Conservation (phyloP, 2,113 vertebrate species). For the Tretioscincus oriximinensis region DNA sequence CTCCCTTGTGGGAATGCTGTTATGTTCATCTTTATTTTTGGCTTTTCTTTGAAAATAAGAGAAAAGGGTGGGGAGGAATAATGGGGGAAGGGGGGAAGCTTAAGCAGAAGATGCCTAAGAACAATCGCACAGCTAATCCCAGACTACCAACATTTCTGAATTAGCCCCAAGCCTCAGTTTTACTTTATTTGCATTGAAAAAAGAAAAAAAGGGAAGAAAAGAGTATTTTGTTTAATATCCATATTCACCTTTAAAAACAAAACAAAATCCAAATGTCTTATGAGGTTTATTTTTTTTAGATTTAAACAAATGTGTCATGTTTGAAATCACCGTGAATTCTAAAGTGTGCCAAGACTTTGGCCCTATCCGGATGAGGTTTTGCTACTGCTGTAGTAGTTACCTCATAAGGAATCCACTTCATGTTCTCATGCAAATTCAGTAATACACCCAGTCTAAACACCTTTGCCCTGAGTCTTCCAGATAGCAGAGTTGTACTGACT, state of each 20-base stretch:
- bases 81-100: not conserved
- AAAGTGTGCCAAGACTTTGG: too few relatives aligned
- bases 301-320: not conserved
- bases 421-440: too few relatives aligned
- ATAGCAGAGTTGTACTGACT: too few relatives aligned
- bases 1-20: constrained; percentile 31
- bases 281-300: not conserved
- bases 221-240: not conserved
- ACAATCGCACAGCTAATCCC: not conserved
- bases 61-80: too few relatives aligned
- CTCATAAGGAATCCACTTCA: too few relatives aligned
- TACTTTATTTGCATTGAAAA: not conserved
- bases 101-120: not conserved
- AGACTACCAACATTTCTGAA: not conserved
- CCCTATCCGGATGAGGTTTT: too few relatives aligned
- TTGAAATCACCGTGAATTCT: not conserved
- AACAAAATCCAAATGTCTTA: too few relatives aligned
- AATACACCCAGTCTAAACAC: too few relatives aligned
- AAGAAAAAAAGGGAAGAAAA: not conserved
- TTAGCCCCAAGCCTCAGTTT: not conserved
- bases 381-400: too few relatives aligned
- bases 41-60: constrained; percentile 31
- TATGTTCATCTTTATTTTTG: constrained; percentile 43
- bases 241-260: not conserved
- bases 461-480: too few relatives aligned